These are phyloP conservation scores for Leuciscus idus DNA, from an alignment of 2,113 vertebrate species.

Conservation along the genomic window DNA sequence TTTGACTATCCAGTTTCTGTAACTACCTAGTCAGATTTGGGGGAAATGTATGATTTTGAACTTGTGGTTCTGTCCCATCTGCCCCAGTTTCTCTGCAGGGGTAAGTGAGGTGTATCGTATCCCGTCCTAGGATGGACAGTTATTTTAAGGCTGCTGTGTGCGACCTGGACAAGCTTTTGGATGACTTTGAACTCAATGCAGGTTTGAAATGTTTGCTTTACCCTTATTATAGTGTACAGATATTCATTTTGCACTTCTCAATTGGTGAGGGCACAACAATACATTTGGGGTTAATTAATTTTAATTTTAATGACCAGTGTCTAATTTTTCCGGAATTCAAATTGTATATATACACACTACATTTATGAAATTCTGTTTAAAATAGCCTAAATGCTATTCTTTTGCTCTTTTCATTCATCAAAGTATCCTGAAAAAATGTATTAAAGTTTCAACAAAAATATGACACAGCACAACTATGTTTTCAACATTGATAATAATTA, in stretches of 20 bases:
- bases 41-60: neutral
- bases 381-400: too few species aligned
- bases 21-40: neutral
- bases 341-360: too few species aligned
- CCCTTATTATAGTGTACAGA: neutral
- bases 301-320: neutral
- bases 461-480: neutral
- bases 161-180: constrained; percentile 95
- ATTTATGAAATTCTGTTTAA: too few species aligned
- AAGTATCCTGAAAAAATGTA: too few species aligned
- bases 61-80: neutral
- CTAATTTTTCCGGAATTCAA: too few species aligned
- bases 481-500: neutral
- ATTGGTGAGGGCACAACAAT: neutral
- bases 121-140: constrained; percentile 87
- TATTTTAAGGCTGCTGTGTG: constrained; percentile 96
- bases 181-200: constrained; percentile 94
- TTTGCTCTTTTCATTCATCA: too few species aligned
- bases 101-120: constrained; percentile 35
- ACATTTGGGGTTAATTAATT: neutral
- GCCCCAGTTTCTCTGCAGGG: constrained; percentile 45
- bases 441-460: neutral
- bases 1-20: neutral
- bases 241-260: neutral
- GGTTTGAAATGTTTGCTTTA: constrained; percentile 75